Evolutionary conservation across 2,797 vertebrate genomes (phyloP).

Genomic region (Fratercula arctica): DNA sequence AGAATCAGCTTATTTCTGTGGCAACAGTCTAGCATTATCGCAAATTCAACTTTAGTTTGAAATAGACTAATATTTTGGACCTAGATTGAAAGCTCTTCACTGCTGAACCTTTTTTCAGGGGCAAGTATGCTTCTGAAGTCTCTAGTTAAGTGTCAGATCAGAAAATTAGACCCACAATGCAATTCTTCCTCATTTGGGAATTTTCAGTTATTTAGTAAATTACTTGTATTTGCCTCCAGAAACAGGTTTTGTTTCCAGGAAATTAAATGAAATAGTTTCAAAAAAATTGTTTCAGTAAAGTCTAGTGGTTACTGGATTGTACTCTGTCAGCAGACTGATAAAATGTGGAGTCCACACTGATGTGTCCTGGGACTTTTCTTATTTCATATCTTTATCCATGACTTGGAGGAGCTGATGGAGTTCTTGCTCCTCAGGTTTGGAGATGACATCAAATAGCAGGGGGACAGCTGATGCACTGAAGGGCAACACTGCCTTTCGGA

Average conservation of each 20-base stretch:
- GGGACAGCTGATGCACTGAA: not conserved
- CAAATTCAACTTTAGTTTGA: not conserved
- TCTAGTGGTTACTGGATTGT: not conserved
- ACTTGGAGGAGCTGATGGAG: not conserved
- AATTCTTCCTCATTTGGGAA: not conserved
- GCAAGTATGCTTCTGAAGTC: not conserved
- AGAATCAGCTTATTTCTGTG: not conserved
- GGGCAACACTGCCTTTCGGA: not conserved
- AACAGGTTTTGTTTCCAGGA: not conserved
- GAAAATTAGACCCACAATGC: not conserved
- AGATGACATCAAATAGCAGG: not conserved
- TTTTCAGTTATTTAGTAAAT: not conserved
- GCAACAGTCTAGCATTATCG: not conserved
- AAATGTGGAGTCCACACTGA: not conserved
- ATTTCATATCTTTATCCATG: no score
- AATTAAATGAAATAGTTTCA: fast-evolving
- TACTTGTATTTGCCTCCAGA: not conserved
- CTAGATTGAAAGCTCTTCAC: not conserved
- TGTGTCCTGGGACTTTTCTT: not conserved
- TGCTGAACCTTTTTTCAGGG: not conserved
- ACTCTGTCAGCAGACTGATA: not conserved
- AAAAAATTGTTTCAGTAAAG: not conserved
- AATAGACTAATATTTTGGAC: not conserved
- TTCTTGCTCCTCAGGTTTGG: not conserved
- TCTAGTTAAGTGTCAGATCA: not conserved